These are phyloP conservation scores for Ficedula albicollis DNA, from an alignment of 2,797 vertebrate species.

Conservation along the genomic window DNA sequence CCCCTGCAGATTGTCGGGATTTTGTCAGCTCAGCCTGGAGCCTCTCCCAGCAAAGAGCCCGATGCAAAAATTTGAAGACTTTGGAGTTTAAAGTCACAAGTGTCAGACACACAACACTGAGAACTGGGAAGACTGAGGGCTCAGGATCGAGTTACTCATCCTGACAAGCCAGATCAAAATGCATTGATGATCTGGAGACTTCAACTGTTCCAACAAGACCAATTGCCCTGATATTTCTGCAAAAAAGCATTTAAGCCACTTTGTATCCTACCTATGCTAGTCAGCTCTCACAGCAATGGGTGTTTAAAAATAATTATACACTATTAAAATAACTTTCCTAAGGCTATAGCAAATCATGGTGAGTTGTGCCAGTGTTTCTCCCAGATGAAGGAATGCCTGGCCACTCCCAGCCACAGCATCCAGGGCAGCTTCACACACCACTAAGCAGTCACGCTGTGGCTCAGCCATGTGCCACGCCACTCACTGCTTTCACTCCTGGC, in stretches of 20 bases:
- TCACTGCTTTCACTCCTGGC: conserved; percentile 4
- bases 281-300: background rate
- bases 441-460: background rate
- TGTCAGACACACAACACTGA: background rate
- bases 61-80: background rate
- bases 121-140: background rate
- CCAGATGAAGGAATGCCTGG: background rate
- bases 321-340: background rate
- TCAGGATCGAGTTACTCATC: background rate
- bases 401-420: background rate
- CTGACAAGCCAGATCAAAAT: background rate
- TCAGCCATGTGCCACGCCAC: background rate
- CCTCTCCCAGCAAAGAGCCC: background rate
- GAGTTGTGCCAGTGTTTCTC: background rate
- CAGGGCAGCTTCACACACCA: background rate
- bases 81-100: background rate
- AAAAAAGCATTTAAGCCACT: background rate
- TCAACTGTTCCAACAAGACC: background rate
- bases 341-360: background rate
- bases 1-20: background rate
- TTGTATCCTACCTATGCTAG: background rate
- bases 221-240: background rate
- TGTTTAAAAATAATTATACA: background rate
- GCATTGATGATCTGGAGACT: background rate
- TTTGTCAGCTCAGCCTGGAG: background rate